A percentile compares a stretch with the other conserved stretches of the same genome.
phyloP scores from a whole-genome alignment of 2,797 vertebrate genomes.

The Selene dorsalis region DNA sequence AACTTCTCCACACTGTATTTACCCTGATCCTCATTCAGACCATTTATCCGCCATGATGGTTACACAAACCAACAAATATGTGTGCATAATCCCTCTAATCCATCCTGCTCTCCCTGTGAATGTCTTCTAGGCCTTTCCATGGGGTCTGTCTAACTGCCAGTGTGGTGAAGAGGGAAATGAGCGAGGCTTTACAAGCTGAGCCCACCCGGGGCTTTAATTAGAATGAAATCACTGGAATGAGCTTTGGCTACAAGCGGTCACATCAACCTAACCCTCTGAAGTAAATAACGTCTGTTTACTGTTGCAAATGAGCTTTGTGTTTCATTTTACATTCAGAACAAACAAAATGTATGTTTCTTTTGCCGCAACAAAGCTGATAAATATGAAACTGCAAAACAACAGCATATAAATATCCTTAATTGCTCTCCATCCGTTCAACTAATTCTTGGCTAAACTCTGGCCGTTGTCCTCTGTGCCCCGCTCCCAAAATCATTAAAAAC shows the following conservation, averaged over 20 bases:
- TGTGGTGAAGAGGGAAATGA: slow-evolving; percentile 70
- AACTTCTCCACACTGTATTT: slow-evolving; percentile 34
- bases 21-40: slow-evolving; percentile 45
- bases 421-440: background rate
- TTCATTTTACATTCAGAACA: slow-evolving; percentile 10
- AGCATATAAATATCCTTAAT: slow-evolving; percentile 13
- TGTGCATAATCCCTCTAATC: slow-evolving; percentile 56
- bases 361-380: background rate
- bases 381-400: slow-evolving; percentile 7
- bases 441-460: slow-evolving; percentile 26
- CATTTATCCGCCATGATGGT: slow-evolving; percentile 52
- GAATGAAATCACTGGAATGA: slow-evolving; percentile 64
- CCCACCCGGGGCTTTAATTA: slow-evolving; percentile 76
- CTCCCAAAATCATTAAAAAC: slow-evolving; percentile 55
- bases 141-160: slow-evolving; percentile 63
- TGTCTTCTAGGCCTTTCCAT: slow-evolving; percentile 61
- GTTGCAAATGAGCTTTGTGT: slow-evolving; percentile 33
- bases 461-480: slow-evolving; percentile 6
- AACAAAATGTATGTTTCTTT: background rate
- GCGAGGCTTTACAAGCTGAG: slow-evolving; percentile 65
- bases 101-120: slow-evolving; percentile 51
- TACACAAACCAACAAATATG: slow-evolving; percentile 66
- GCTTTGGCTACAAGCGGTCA: slow-evolving; percentile 38
- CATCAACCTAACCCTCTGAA: slow-evolving; percentile 32
- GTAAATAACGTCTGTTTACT: slow-evolving; percentile 31